Evolutionary conservation across 1,140 invertebrate species (phyloP), one percentile per base, ranked within the genome.

Genomic region (Heliconius himera): DNA sequence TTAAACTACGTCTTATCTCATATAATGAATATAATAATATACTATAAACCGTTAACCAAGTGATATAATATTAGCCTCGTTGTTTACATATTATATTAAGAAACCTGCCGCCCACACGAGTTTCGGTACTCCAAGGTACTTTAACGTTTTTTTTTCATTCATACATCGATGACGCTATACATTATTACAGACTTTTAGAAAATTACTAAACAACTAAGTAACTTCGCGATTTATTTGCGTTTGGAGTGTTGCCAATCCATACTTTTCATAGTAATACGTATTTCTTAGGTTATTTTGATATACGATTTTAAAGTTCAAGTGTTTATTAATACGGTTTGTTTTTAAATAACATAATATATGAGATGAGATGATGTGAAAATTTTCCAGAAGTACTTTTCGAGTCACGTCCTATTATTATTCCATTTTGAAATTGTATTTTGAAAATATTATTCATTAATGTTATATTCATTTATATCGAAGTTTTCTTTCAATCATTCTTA

Each of bases 221-320:
- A 76, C 76, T 83, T 51, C 71, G 36, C 81, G 79, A 87, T 85
- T 86, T 83, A 87, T 86, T 73, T 82, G 46, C 56, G 71, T 74
- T 83, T 86, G 87, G 84, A 83, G 16, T 13, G 11, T 33, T 82
- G 86, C 86, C 85, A 87, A 82, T 82, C 36, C 70, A 49, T 76
- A 36, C 46, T 70, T 76, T 29, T 41, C 41, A 76, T 81, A 41
- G 74, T 16, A 66, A 66, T 26, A 26, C 13, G 26, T 66, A 26
- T 26, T 26, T 66, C 60, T 26, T 66, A 13, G 26, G 26, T 26
- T 29, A 16, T 29, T 11, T 26, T 66, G 54, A 66, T 11, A 66
- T 29, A 29, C 26, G 36, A 41, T 72, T 72, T n/a, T 72, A 38
- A 70, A 29, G 26, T 66, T 29, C 8, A 66, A 26, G 0, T 26